Evolutionary conservation across 2,113 vertebrate species (phyloP), one percentile per base, ranked within the genome.

Genomic region (Elaphurus davidianus): DNA sequence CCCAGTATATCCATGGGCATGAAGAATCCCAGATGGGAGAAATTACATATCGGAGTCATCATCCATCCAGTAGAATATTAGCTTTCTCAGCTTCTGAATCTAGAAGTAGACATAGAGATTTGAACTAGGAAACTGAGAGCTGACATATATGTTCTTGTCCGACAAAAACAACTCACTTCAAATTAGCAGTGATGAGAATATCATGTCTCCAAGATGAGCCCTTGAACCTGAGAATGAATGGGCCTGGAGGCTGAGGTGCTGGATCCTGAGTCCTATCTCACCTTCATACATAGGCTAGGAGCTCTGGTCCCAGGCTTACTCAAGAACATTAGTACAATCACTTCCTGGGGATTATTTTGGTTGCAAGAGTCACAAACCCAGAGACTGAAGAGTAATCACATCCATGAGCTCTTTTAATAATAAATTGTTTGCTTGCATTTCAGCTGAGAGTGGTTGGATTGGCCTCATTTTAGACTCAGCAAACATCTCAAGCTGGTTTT

Each of bases 361-460:
- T 57, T 95, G 0, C 5, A n/a, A 79, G n/a, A 96, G 55, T 85
- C 54, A 50, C 7, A 64, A 43, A n/a, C 23, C 45, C 54, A 55
- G 74, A 93, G 93, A 89, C 1, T 76, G 74, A 74, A 83, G 60
- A 50, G 27, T 50, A 98, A 94, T 97, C 89, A 74, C 5, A 59
- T 74, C 78, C 86, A 23, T 62, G 83, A 84, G 11, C 76, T 95
- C 93, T 94, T 94, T 96, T 52, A 95, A 95, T 98, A 97, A 95
- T 96, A 84, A 96, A 96, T 95, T 87, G 74, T 95, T 97, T 96
- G 67, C 91, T 97, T 93, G 62, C 59, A 23, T 93, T 97, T 97
- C 74, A 62, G 62, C 59, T 36, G 47, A 52, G 36, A 90, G 74
- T 82, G 52, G 36, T 94, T 95, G 87, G 30, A 43, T 82, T 82